A percentile compares a stretch with the other conserved stretches of the same genome.
Conservation (phyloP, 2,888 invertebrate genomes). For the Tricholauxania praeusta region DNA sequence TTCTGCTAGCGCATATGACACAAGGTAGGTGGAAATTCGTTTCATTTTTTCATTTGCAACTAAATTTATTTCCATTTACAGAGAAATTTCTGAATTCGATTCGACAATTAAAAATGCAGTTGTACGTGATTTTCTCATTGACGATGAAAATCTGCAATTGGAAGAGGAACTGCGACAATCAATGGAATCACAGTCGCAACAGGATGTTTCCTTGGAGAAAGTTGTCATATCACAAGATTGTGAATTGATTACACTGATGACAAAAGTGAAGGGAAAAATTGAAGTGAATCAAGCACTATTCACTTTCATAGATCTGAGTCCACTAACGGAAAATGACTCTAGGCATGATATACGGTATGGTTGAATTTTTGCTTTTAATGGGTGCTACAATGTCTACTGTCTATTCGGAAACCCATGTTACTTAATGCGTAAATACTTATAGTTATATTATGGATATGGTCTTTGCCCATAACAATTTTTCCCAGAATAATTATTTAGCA, state of each 20-base stretch:
- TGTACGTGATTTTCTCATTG: slow-evolving; percentile 66
- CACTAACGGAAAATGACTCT: slow-evolving; percentile 69
- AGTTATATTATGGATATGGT: background rate
- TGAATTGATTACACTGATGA: slow-evolving; percentile 73
- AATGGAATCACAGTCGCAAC: slow-evolving; percentile 67
- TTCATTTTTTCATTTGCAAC: slow-evolving; percentile 3
- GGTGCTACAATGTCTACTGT: too few relatives aligned
- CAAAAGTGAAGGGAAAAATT: slow-evolving; percentile 72
- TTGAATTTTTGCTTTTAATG: background rate
- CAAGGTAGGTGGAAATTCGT: slow-evolving; percentile 55
- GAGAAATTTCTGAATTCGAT: slow-evolving; percentile 66
- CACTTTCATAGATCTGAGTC: slow-evolving; percentile 73
- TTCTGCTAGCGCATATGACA: slow-evolving; percentile 63
- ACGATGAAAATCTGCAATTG: slow-evolving; percentile 67
- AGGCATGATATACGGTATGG: slow-evolving; percentile 69
- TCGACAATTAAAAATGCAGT: slow-evolving; percentile 68
- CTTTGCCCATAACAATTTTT: too few relatives aligned
- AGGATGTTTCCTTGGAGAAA: slow-evolving; percentile 71
- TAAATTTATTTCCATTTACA: slow-evolving; percentile 34
- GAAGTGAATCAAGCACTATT: slow-evolving; percentile 74
- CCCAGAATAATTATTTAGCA: too few relatives aligned
- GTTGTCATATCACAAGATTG: slow-evolving; percentile 73
- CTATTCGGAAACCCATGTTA: too few relatives aligned
- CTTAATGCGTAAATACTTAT: background rate
- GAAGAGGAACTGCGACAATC: slow-evolving; percentile 69